These are phyloP conservation scores for Phytoseiulus persimilis DNA, from an alignment of 2,888 invertebrate genomes.

Conservation along the genomic window DNA sequence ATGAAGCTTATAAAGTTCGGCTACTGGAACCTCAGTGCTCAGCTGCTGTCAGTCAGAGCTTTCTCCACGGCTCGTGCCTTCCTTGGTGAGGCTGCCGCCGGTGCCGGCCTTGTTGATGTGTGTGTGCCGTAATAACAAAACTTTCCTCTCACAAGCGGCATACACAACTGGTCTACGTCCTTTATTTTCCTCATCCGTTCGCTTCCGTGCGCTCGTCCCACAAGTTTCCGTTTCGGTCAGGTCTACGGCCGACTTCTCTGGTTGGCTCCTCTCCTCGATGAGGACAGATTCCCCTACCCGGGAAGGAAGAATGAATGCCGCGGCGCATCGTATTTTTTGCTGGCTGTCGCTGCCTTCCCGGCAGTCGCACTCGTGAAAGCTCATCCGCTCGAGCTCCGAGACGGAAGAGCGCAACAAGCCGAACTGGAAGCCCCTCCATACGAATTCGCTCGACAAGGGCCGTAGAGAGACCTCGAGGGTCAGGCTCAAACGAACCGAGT, in stretches of 20 bases:
- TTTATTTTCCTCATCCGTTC: not conserved
- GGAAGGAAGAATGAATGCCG: too few species aligned
- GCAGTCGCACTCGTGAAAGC: not conserved
- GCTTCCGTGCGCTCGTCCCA: not conserved
- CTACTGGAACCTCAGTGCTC: not conserved
- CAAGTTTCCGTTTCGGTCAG: too few species aligned
- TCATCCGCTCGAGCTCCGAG: not conserved
- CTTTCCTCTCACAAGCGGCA: slow-evolving; percentile 5
- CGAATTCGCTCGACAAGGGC: too few species aligned
- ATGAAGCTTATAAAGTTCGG: not conserved
- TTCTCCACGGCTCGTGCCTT: not conserved
- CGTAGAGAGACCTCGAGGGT: not conserved
- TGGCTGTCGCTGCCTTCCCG: not conserved
- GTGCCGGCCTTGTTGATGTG: not conserved
- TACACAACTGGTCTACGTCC: not conserved
- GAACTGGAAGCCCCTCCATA: not conserved
- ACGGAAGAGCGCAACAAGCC: not conserved
- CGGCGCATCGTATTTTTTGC: not conserved
- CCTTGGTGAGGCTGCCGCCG: not conserved
- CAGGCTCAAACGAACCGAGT: not conserved
- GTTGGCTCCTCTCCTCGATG: too few species aligned
- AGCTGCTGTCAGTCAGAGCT: not conserved
- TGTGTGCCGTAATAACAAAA: not conserved
- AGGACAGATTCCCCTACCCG: too few species aligned
- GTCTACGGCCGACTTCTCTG: too few species aligned